Evolutionary conservation across 2,113 vertebrate genomes (phyloP).

Genomic region (Brienomyrus brachyistius): DNA sequence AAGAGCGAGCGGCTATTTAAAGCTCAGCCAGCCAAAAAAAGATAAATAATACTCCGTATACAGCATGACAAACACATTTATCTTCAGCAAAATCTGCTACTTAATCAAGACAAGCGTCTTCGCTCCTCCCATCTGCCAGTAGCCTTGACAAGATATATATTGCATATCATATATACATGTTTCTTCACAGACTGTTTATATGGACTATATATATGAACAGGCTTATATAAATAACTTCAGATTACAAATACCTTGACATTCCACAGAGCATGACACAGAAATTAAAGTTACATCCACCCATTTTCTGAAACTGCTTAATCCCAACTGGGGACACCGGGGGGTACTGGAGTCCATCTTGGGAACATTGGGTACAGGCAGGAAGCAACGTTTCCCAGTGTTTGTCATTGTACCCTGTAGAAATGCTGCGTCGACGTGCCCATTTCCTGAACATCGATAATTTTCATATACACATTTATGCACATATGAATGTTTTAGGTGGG

Average conservation of each 20-base stretch:
- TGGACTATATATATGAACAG: background rate
- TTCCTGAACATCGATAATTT: background rate
- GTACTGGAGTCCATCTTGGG: too few relatives aligned
- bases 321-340: too few relatives aligned
- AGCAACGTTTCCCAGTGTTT: background rate
- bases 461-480: background rate
- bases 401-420: background rate
- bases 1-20: background rate
- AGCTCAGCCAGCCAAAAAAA: background rate
- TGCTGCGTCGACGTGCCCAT: background rate
- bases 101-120: background rate
- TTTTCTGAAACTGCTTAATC: too few relatives aligned
- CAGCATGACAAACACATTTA: background rate
- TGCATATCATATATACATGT: background rate
- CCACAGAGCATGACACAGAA: background rate
- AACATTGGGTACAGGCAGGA: too few relatives aligned
- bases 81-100: background rate
- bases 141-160: background rate
- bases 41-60: too few relatives aligned
- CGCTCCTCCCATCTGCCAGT: background rate
- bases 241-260: background rate
- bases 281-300: too few relatives aligned
- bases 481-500: background rate
- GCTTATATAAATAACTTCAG: background rate
- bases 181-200: background rate